A percentile compares a stretch with the other conserved stretches of the same genome.
Conservation (phyloP, 2,888 invertebrate species). For the Aphelenchoides bicaudatus region DNA sequence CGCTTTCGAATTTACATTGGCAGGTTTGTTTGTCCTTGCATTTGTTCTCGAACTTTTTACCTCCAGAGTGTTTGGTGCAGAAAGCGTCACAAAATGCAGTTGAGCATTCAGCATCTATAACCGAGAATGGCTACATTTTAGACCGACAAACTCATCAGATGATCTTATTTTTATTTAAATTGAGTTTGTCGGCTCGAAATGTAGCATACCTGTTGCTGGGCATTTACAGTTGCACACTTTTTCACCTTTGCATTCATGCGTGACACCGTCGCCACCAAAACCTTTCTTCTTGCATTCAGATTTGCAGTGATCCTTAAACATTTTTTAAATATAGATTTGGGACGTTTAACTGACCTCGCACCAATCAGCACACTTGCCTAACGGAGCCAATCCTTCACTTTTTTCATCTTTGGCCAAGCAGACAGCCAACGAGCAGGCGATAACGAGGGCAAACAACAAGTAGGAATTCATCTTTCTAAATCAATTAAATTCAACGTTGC, state of each 20-base stretch:
- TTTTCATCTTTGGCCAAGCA: background rate
- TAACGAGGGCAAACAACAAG: background rate
- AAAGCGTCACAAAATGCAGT: background rate
- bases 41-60: slow-evolving; percentile 6
- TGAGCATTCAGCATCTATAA: background rate
- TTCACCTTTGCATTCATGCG: background rate
- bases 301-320: background rate
- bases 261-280: background rate
- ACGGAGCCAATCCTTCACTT: background rate
- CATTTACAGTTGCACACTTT: background rate
- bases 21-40: slow-evolving; percentile 3
- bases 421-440: background rate
- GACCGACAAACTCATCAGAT: no score
- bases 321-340: background rate
- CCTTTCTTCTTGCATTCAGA: slow-evolving; percentile 10
- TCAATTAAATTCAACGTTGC: no score
- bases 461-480: no score
- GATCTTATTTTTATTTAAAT: no score
- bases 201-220: no score
- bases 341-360: background rate
- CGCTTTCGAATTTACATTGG: slow-evolving; percentile 14
- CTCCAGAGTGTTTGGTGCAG: slow-evolving; percentile 1
- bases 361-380: background rate
- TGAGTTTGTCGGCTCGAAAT: no score
- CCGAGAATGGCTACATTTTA: background rate